A percentile compares a stretch with the other conserved stretches of the same genome.
These are phyloP conservation scores for Vidua macroura DNA, from an alignment of 2,113 vertebrate species.

Conservation along the genomic window DNA sequence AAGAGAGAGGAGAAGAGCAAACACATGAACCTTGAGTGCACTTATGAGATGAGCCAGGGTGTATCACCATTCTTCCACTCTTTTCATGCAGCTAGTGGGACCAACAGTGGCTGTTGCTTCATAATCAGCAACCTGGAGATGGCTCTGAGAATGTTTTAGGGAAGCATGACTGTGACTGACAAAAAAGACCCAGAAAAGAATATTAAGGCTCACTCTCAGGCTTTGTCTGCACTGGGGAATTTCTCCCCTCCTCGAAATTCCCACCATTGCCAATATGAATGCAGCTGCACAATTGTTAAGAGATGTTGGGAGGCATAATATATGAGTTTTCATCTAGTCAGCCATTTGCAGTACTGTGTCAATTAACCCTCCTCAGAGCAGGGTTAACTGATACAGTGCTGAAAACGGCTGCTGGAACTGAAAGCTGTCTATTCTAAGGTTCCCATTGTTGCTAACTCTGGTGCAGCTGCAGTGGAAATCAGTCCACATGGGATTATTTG, in stretches of 20 bases:
- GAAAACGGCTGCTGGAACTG: constrained; percentile 50
- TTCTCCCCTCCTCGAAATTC: constrained; percentile 44
- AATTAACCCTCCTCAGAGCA: constrained; percentile 65
- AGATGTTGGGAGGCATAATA: constrained; percentile 48
- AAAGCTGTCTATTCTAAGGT: constrained; percentile 39
- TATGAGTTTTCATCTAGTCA: constrained; percentile 56
- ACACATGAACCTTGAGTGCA: neutral
- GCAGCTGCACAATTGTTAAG: constrained; percentile 60
- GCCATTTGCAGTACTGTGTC: constrained; percentile 57
- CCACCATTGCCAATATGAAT: constrained; percentile 40
- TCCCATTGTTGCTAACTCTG: constrained; percentile 51
- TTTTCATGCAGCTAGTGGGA: neutral
- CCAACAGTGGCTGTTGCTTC: neutral
- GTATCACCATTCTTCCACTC: neutral
- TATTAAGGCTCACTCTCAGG: constrained; percentile 28
- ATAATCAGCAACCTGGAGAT: neutral
- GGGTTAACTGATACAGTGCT: constrained; percentile 65
- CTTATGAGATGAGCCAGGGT: neutral
- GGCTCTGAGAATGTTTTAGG: constrained; percentile 25
- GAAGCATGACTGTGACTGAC: constrained; percentile 14
- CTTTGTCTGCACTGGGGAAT: constrained; percentile 16
- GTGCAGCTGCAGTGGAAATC: constrained; percentile 64
- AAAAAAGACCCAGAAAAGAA: constrained; percentile 33
- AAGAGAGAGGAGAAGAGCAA: neutral
- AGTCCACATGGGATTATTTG: constrained; percentile 6